phyloP scores from a whole-genome alignment of 2,888 invertebrate species.

The Scaptomyza caliginosa region DNA sequence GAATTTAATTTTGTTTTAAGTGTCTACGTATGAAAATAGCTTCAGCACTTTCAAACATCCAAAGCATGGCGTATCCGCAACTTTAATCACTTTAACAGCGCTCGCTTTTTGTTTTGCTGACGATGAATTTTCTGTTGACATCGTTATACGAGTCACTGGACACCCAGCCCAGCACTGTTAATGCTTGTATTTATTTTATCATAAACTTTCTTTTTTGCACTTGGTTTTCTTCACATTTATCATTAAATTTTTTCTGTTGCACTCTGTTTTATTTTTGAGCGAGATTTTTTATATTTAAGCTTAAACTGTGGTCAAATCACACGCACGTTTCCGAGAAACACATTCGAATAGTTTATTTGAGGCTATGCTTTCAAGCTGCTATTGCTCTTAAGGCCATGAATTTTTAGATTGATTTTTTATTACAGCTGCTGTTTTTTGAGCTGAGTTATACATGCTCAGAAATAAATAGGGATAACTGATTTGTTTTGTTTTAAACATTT shows the following conservation, averaged over 20 bases:
- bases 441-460: too few species aligned
- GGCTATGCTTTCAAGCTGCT: slow-evolving; percentile 26
- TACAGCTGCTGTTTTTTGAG: not conserved
- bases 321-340: slow-evolving; percentile 43
- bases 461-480: too few species aligned
- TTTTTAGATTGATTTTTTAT: not conserved
- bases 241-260: slow-evolving; percentile 44
- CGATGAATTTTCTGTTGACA: not conserved
- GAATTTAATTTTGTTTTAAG: not conserved
- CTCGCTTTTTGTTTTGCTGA: not conserved
- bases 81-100: slow-evolving; percentile 1
- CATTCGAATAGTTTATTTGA: slow-evolving; percentile 41
- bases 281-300: slow-evolving; percentile 35
- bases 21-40: not conserved
- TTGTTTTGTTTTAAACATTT: too few species aligned
- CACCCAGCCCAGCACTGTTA: slow-evolving; percentile 7
- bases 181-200: slow-evolving; percentile 55
- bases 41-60: too few species aligned
- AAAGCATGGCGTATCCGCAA: slow-evolving; percentile 8
- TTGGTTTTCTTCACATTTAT: slow-evolving; percentile 1
- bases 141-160: not conserved
- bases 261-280: slow-evolving; percentile 19
- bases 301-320: slow-evolving; percentile 49
- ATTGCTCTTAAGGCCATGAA: not conserved
- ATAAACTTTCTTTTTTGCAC: slow-evolving; percentile 36